A percentile compares a stretch with the other conserved stretches of the same genome.
These are phyloP conservation scores for Onychostruthus taczanowskii DNA, from an alignment of 2,113 vertebrate genomes.

Conservation along the genomic window DNA sequence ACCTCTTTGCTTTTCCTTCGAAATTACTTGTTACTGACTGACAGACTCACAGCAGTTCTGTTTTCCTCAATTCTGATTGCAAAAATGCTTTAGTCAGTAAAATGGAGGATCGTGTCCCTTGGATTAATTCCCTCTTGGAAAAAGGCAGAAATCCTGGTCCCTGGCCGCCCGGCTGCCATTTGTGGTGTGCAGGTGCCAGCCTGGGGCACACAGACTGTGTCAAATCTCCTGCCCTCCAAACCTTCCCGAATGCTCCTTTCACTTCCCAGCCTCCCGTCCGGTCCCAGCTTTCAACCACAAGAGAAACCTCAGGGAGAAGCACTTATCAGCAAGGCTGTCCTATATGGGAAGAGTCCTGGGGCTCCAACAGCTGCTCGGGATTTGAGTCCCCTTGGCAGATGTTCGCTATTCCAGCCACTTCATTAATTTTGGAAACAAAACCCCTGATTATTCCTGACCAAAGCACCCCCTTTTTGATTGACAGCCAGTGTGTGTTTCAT, in stretches of 20 bases:
- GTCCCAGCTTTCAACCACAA: not conserved
- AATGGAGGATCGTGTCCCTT: not conserved
- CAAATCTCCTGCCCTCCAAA: not conserved
- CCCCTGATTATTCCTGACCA: slow-evolving; percentile 65
- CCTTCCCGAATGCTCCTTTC: not conserved
- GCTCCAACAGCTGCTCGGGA: slow-evolving; percentile 75
- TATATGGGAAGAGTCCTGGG: slow-evolving; percentile 20
- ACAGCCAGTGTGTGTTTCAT: slow-evolving; percentile 72
- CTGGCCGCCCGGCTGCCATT: accelerated
- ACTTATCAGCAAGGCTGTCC: not conserved
- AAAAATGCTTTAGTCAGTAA: not conserved
- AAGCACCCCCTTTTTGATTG: slow-evolving; percentile 66
- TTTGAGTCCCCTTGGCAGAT: slow-evolving; percentile 75
- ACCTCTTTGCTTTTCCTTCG: not conserved
- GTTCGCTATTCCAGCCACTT: slow-evolving; percentile 75
- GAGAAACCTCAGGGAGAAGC: not conserved
- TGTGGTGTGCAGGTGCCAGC: not conserved
- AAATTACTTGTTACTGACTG: not conserved
- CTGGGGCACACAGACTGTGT: accelerated
- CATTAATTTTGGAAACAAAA: slow-evolving; percentile 78
- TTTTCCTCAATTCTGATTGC: not conserved
- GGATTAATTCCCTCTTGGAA: not conserved
- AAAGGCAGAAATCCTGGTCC: not conserved
- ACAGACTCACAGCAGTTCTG: not conserved
- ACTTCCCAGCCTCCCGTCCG: accelerated